Evolutionary conservation across 1,140 invertebrate genomes (phyloP).

Genomic region (Notospermus geniculatus): DNA sequence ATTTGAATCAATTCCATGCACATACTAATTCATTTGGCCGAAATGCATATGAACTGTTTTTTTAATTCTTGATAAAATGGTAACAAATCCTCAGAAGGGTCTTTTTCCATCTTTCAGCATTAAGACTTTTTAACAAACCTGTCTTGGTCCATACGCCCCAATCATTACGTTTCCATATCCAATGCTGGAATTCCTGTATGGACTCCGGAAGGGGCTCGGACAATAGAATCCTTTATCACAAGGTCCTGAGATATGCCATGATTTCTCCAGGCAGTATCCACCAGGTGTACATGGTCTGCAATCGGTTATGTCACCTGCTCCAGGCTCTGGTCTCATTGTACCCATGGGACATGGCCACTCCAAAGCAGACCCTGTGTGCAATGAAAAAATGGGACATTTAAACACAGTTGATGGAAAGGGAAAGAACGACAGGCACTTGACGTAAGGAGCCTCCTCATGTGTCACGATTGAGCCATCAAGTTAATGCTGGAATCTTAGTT

Average conservation of each 20-base stretch:
- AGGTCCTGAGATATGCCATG: conserved; percentile 26
- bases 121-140: conserved; percentile 29
- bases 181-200: conserved; percentile 30
- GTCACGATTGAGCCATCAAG: no score
- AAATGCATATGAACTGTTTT: no score
- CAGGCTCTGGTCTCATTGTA: conserved; percentile 38
- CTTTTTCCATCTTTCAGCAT: no score
- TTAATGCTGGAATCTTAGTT: no score
- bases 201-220: conserved; percentile 39
- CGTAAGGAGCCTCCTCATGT: no score
- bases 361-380: conserved; percentile 45
- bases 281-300: conserved; percentile 46
- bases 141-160: conserved; percentile 42
- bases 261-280: conserved; percentile 45
- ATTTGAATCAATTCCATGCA: no score
- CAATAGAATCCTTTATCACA: conserved; percentile 49
- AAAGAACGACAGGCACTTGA: no score
- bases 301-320: conserved; percentile 28
- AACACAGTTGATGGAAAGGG: neutral
- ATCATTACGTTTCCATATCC: conserved; percentile 21
- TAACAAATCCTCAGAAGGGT: no score
- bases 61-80: no score
- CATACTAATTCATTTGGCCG: no score
- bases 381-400: conserved; percentile 11
- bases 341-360: conserved; percentile 47